Conservation (phyloP, 2,888 invertebrate genomes). For the Ceramica pisi region DNA sequence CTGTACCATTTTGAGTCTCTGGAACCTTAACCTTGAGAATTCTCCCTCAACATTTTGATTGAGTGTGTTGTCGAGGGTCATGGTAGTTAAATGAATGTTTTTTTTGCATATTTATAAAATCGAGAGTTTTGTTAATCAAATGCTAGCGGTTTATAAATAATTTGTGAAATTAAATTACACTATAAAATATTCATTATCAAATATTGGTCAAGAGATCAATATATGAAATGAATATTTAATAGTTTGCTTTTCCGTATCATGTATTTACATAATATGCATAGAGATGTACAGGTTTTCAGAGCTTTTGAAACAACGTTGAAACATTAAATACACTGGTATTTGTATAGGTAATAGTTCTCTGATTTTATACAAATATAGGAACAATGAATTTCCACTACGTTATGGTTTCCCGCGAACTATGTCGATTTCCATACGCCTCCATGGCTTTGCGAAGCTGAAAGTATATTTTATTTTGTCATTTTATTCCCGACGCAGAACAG, state of each 20-base stretch:
- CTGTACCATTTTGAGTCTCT: conserved; percentile 9
- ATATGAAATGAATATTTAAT: no score
- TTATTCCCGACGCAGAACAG: background rate
- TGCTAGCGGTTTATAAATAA: background rate
- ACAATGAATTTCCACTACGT: conserved; percentile 2
- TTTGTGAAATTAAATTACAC: no score
- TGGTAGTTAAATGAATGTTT: background rate
- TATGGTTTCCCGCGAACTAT: background rate
- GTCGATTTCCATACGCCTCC: background rate
- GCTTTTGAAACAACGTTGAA: background rate
- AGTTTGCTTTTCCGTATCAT: no score
- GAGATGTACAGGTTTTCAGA: background rate
- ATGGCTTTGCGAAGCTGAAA: conserved; percentile 7
- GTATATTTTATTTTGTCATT: conserved; percentile 1
- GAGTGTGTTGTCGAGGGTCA: background rate
- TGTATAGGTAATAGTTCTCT: no score
- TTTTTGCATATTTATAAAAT: no score
- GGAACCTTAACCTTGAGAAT: background rate
- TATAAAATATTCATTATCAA: no score
- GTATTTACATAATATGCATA: no score
- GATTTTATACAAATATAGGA: background rate
- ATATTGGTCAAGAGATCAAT: no score
- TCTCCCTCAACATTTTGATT: conserved; percentile 1
- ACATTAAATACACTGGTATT: background rate
- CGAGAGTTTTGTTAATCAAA: background rate